phyloP scores from a whole-genome alignment of 2,113 vertebrate species.

The Bos taurus region ARS-UCD2.0 NC_037357.1:118546501-118547000 shows the following conservation, averaged over 20 bases:
- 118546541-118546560: slow-evolving; percentile 38
- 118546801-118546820: background rate
- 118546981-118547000: background rate
- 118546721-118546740: background rate
- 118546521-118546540: background rate
- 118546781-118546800: background rate
- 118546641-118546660: background rate
- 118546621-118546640: background rate
- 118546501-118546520: background rate
- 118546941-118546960: background rate
- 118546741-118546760: background rate
- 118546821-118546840: background rate
- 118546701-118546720: background rate
- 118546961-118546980: background rate
- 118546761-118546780: slow-evolving; percentile 23
- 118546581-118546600: background rate
- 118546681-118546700: slow-evolving; percentile 18
- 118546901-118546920: background rate
- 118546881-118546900: background rate
- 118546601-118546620: background rate
- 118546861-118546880: background rate
- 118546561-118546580: background rate
- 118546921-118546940: background rate
- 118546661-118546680: background rate
- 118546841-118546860: background rate